A percentile compares a stretch with the other conserved stretches of the same genome.
Conservation (phyloP, 1,140 invertebrate species). For the Achroia grisella region DNA sequence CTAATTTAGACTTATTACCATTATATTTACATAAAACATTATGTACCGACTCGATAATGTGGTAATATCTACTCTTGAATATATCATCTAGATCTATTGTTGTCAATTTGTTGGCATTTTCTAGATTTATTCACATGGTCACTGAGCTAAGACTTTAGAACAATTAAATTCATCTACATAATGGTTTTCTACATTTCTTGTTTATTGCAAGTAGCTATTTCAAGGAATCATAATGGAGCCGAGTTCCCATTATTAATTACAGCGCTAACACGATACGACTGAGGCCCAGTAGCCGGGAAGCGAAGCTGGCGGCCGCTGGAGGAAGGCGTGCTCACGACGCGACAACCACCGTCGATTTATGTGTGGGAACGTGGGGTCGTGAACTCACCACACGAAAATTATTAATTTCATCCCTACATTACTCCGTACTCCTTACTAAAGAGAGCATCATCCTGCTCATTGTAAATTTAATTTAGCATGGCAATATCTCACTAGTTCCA, state of each 20-base stretch:
- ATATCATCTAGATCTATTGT: too few species aligned
- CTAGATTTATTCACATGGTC: too few species aligned
- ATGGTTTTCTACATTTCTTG: too few species aligned
- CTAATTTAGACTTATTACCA: too few species aligned
- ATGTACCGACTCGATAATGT: too few species aligned
- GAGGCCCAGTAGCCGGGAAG: conserved; percentile 19
- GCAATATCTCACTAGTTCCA: too few species aligned
- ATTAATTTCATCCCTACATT: conserved; percentile 25
- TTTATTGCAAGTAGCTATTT: not conserved
- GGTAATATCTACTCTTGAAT: too few species aligned
- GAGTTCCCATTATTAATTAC: conserved; percentile 31
- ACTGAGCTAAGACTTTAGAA: too few species aligned
- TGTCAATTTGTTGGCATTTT: too few species aligned
- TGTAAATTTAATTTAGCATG: too few species aligned
- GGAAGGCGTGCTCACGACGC: conserved; percentile 26
- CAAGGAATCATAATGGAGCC: conserved; percentile 1
- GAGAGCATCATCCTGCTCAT: conserved; percentile 1
- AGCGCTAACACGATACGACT: conserved; percentile 17
- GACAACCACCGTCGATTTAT: conserved; percentile 37
- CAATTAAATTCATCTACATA: too few species aligned
- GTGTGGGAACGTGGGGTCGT: conserved; percentile 34
- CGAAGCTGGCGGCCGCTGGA: conserved; percentile 11
- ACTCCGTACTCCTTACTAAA: conserved; percentile 4
- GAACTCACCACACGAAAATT: conserved; percentile 32
- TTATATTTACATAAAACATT: too few species aligned